Conservation (phyloP, 1,140 invertebrate species). For the Penaeus japonicus region DNA sequence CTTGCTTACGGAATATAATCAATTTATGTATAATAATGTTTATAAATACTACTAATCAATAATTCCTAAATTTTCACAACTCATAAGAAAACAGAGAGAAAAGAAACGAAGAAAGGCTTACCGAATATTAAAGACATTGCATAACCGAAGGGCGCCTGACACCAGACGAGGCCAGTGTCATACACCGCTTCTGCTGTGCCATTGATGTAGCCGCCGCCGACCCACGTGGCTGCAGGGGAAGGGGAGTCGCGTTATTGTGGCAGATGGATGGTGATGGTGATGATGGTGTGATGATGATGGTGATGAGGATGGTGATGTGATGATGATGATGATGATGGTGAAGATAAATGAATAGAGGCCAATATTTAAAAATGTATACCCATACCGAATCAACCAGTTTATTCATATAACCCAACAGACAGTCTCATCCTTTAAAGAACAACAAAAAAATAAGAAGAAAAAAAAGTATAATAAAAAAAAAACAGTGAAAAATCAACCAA, state of each 20-base stretch:
- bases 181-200: conserved; percentile 82
- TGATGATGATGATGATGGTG: conserved; percentile 2
- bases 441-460: no score
- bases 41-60: no score
- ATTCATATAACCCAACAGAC: no score
- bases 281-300: not conserved
- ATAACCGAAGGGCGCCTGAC: conserved; percentile 84
- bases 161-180: conserved; percentile 75
- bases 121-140: conserved; percentile 78
- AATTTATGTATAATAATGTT: no score
- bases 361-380: no score
- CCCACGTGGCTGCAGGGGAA: conserved; percentile 74
- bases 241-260: not conserved
- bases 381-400: no score
- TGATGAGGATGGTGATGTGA: not conserved
- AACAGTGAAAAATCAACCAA: not conserved
- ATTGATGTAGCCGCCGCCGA: conserved; percentile 84
- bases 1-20: no score
- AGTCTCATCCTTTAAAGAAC: no score
- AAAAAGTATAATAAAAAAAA: not conserved
- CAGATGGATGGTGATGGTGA: not conserved
- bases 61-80: no score
- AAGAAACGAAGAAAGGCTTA: conserved; percentile 62
- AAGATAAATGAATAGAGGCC: no score
- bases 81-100: not conserved